Percentiles rank a stretch among this genome's conserved stretches.
These are phyloP conservation scores for Saguinus imperator DNA, from an alignment of 2,113 vertebrate species.

Conservation along the genomic window DNA sequence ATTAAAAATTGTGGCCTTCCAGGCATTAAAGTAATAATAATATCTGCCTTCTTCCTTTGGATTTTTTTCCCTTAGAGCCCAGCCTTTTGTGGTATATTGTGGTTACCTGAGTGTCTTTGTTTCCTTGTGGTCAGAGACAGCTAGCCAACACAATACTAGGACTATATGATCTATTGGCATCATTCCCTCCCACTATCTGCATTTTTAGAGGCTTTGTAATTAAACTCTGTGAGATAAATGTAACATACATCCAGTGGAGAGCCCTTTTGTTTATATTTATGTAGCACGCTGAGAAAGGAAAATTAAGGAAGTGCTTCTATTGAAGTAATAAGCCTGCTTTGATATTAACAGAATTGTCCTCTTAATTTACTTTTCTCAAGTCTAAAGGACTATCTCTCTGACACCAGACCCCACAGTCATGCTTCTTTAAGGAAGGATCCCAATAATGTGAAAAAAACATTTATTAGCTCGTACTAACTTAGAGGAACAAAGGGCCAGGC, in stretches of 20 bases:
- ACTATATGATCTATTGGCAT: neutral
- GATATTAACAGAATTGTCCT: slow-evolving; percentile 52
- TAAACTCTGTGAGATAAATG: slow-evolving; percentile 60
- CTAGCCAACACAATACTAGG: neutral
- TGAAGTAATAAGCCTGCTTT: slow-evolving; percentile 49
- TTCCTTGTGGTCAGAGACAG: neutral
- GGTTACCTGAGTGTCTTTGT: slow-evolving; percentile 43
- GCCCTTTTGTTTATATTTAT: slow-evolving; percentile 60
- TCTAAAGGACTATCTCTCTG: neutral
- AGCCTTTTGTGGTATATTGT: neutral
- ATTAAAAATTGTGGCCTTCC: slow-evolving; percentile 22
- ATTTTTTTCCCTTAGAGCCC: slow-evolving; percentile 21
- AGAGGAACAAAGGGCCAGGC: neutral
- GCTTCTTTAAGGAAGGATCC: slow-evolving; percentile 28
- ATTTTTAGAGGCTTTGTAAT: slow-evolving; percentile 69
- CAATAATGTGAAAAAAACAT: slow-evolving; percentile 23
- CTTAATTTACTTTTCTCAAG: slow-evolving; percentile 61
- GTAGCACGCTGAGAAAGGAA: slow-evolving; percentile 57
- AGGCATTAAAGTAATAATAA: neutral
- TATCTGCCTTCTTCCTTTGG: neutral
- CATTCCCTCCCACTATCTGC: neutral
- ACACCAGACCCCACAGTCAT: slow-evolving; percentile 30
- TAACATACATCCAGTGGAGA: slow-evolving; percentile 40
- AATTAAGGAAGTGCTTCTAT: slow-evolving; percentile 67
- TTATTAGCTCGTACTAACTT: slow-evolving; percentile 44